Evolutionary conservation across 2,113 vertebrate genomes (phyloP).

Genomic region (Falcunculus frontatus): DNA sequence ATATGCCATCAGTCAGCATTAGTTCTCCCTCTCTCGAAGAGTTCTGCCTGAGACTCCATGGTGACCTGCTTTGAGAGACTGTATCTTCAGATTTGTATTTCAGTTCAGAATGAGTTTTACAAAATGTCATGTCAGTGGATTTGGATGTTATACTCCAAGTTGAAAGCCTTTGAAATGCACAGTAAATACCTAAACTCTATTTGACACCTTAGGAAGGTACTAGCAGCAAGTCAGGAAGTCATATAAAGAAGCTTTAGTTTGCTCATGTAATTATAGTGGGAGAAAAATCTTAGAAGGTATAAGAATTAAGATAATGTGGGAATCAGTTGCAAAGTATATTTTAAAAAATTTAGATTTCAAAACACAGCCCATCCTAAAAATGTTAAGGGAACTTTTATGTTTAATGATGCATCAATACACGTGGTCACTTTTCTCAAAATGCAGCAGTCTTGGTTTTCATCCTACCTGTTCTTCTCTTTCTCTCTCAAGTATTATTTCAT

Average conservation of each 20-base stretch:
- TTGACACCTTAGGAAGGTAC: background rate
- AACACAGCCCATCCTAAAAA: background rate
- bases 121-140: background rate
- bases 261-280: background rate
- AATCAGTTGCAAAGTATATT: background rate
- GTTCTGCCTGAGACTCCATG: background rate
- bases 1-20: background rate
- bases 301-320: background rate
- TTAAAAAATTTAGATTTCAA: background rate
- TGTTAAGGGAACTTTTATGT: background rate
- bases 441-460: background rate
- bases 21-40: accelerated
- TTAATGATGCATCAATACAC: background rate
- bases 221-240: background rate
- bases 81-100: background rate
- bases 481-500: background rate
- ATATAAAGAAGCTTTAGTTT: background rate
- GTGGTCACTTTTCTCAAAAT: background rate
- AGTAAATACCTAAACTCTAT: background rate
- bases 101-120: background rate
- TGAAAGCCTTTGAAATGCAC: background rate
- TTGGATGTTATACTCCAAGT: background rate
- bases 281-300: background rate
- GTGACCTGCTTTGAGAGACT: background rate
- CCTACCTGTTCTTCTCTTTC: background rate